Conservation (phyloP, 2,888 invertebrate species). For the Drosophila trichaetosa region DNA sequence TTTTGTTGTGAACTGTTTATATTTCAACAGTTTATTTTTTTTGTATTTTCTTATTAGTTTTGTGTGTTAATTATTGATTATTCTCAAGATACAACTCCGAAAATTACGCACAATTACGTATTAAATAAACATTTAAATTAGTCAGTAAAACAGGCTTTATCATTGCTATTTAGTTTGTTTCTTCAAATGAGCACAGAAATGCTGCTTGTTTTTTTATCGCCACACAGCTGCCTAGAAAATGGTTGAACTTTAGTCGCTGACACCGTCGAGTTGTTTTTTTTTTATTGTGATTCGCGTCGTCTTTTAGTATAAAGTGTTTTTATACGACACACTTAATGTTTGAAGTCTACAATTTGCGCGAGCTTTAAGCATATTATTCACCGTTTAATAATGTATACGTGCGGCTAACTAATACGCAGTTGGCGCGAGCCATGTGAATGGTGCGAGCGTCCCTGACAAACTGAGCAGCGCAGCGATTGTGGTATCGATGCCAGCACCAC, state of each 20-base stretch:
- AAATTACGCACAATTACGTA: neutral
- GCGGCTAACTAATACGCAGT: slow-evolving; percentile 19
- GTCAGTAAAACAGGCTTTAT: slow-evolving; percentile 12
- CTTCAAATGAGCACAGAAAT: slow-evolving; percentile 19
- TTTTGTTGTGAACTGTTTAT: slow-evolving; percentile 22
- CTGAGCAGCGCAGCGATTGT: slow-evolving; percentile 44
- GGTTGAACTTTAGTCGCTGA: slow-evolving; percentile 69
- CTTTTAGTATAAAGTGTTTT: slow-evolving; percentile 19
- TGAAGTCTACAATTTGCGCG: slow-evolving; percentile 24
- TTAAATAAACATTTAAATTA: neutral
- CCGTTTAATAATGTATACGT: slow-evolving; percentile 1
- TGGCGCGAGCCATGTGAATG: slow-evolving; percentile 28
- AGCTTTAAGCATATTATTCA: slow-evolving; percentile 28
- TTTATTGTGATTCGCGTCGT: slow-evolving; percentile 22
- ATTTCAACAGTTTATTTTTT: slow-evolving; percentile 17
- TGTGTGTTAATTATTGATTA: neutral
- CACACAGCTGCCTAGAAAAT: slow-evolving; percentile 32
- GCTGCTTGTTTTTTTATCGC: slow-evolving; percentile 62
- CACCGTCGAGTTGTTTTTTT: slow-evolving; percentile 8
- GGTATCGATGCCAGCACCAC: slow-evolving; percentile 8
- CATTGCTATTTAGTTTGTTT: slow-evolving; percentile 4
- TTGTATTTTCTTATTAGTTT: slow-evolving; percentile 8
- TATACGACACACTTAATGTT: slow-evolving; percentile 25
- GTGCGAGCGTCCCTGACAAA: slow-evolving; percentile 47
- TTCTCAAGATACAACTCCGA: neutral